Base-by-base conservation (phyloP, 1,140 invertebrate genomes). In the Drosophila arizonae region DNA sequence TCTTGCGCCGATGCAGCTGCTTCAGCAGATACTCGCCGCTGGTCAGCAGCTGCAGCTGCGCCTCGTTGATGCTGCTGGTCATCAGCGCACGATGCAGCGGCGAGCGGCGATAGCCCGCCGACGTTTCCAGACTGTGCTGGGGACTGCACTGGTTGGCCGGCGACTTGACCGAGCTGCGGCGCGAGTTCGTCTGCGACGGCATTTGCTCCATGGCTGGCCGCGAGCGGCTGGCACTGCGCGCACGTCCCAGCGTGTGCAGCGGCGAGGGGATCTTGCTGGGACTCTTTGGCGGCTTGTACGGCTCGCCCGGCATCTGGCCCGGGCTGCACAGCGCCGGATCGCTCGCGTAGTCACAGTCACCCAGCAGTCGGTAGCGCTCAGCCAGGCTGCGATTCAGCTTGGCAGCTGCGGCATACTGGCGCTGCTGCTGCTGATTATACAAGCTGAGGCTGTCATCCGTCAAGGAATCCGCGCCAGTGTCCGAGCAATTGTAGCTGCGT, bases 231-330 rank as follows among this genome's bases (percentile, higher is more conserved):
- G 92, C 81, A 85, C 93, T 93, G 67, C 93, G 84, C 36, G 92
- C 91, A 79, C 93, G 90, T 48, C 92, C 92, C 76, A 93, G 71
- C 28, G 92, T 92, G 80, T 94, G 93, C 71, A 94, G 92, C 36
- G 94, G 94, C 24, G 94, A 94, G n/a, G 94, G 94, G 61, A 94
- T 94, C 81, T 94, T 94, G 5, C 93, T 91, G 45, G 94, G 94
- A 75, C 94, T 94, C 89, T 94, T 91, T 11, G 94, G 94, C n/a
- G 94, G 93, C 67, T 88, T 90, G 33, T 62, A 93, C 79, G 72
- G 77, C 10, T 73, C 73, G 11, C 62, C 71, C 30, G 52, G 66
- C 3, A 67, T 41, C 24, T 41, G 60, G 24, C 65, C 76, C 6
- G 60, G 89, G 90, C 67, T 81, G 64, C 78, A 81, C 85, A 88